These are phyloP conservation scores for Contarinia nasturtii DNA, from an alignment of 1,140 invertebrate genomes.

Conservation along the genomic window DNA sequence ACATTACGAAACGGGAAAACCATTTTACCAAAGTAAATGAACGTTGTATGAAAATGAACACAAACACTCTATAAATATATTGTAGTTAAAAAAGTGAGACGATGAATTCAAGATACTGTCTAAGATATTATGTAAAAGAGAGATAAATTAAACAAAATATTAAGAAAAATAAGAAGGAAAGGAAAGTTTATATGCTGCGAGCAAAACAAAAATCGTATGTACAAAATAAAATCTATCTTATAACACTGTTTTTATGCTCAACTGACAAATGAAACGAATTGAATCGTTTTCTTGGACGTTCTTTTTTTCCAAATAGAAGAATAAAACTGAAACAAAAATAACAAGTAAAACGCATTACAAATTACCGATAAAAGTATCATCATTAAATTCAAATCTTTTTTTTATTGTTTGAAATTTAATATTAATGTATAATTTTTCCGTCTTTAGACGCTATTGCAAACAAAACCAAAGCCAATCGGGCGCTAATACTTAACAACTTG, in stretches of 20 bases:
- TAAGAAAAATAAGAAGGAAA: too few relatives aligned
- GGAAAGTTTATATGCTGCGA: conserved; percentile 5
- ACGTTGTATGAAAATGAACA: too few relatives aligned
- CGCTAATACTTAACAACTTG: background rate
- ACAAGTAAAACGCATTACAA: background rate
- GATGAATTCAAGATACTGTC: conserved; percentile 7
- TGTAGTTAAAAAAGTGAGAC: conserved; percentile 8
- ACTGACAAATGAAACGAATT: conserved; percentile 1
- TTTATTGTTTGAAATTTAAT: too few relatives aligned
- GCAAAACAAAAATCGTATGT: conserved; percentile 6
- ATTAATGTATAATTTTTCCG: too few relatives aligned
- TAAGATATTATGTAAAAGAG: too few relatives aligned
- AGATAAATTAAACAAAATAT: too few relatives aligned
- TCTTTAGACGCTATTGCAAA: background rate
- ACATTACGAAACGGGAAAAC: background rate
- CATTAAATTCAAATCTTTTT: too few relatives aligned
- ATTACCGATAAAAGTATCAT: background rate
- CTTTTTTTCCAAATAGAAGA: background rate
- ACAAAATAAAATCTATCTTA: conserved; percentile 13
- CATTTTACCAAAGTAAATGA: too few relatives aligned
- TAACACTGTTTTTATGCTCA: conserved; percentile 6
- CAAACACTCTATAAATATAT: too few relatives aligned
- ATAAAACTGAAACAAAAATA: background rate
- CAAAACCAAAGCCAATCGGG: background rate
- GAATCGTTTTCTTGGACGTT: background rate